Base-by-base conservation (phyloP, 1,140 invertebrate species). In the Drosophila erecta region DNA sequence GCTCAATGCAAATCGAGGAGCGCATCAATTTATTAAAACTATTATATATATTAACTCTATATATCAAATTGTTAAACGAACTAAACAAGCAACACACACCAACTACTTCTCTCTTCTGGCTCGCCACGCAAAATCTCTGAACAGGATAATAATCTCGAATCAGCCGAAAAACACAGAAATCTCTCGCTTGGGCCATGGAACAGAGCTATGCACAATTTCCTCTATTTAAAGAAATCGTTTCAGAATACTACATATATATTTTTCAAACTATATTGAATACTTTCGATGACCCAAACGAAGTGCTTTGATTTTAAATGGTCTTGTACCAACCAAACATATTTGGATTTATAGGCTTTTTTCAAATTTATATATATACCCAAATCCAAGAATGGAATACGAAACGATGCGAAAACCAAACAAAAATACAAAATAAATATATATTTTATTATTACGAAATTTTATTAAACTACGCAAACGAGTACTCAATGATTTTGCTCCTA, bases 371-470 rank as follows among this genome's bases (percentile, higher is more conserved):
- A 67, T 90, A 84, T 84, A 67, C 65, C 65, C 50, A 56, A 51
- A 66, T 30, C 46, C 55, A 41, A 46, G 66, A 72, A 53, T 37
- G 40, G 44, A 54, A 61, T 44, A 51, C 4, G 15, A 64, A 64
- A 27, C 24, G 65, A 66, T 56, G 43, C 37, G 27, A 67, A 80
- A 57, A 49, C 44, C 43, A 76, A 46, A 53, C 33, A 71, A 60
- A 47, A 66, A 66, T 46, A 67, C 22, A 70, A 51, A 64, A 74
- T 15, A 86, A 49, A 80, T 71, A 86, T 86, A 86, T 86, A 87
- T 87, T 87, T 87, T 89, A 87, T 61, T 87, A 87, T 79, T 79
- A 89, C 55, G 54, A 89, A 79, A 89, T 83, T 86, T 86, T 87
- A 89, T 84, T 83, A 87, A 89, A 80, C 76, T 89, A 90, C 49